Evolutionary conservation across 2,888 invertebrate species (phyloP), one percentile per base, ranked within the genome.

Genomic region (Cheilosia impressa): DNA sequence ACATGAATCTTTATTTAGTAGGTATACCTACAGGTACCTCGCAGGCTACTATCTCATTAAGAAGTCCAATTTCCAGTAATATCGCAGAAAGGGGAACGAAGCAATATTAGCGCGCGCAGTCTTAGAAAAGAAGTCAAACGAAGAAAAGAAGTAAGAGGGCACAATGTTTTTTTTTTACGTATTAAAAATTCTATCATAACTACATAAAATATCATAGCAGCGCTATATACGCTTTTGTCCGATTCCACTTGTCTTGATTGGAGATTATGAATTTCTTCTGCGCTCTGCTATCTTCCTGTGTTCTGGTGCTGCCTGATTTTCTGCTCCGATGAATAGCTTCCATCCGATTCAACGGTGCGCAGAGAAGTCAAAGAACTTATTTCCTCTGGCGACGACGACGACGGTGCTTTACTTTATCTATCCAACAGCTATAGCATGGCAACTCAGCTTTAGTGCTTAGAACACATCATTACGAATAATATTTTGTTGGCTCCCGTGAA

Each of bases 311-410:
- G 89, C 89, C 90, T 90, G 90, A 90, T 91, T 91, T 91, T 91
- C 91, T 90, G 91, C 91, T 91, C 90, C 89, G 91, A 69, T 91
- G 91, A 88, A 87, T 90, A 85, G 85, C 41, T 77, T 85, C 75
- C 72, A 85, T 73, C 57, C 62, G 77, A 77, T 85, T 81, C 85
- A 85, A 50, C 85, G 81, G 81, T 85, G 85, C 80, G 85, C 81
- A 80, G 57, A 76, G 76, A 85, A 85, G 85, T 85, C 85, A 85
- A 85, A 63, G 85, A 85, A 85, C 85, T 85, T 77, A 62, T 77
- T 81, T 76, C 68, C 76, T 47, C 53, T n/a, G 60, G 58, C 52
- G 24, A 22, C 22, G 9, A 22, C 50, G 50, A 50, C 22, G 47
- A 19, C 19, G 22, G 84, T 75, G 84, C 71, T 81, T 73, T 75